Evolutionary conservation across 2,888 invertebrate species (phyloP), one percentile per base, ranked within the genome.

Genomic region (Meloe dianella): DNA sequence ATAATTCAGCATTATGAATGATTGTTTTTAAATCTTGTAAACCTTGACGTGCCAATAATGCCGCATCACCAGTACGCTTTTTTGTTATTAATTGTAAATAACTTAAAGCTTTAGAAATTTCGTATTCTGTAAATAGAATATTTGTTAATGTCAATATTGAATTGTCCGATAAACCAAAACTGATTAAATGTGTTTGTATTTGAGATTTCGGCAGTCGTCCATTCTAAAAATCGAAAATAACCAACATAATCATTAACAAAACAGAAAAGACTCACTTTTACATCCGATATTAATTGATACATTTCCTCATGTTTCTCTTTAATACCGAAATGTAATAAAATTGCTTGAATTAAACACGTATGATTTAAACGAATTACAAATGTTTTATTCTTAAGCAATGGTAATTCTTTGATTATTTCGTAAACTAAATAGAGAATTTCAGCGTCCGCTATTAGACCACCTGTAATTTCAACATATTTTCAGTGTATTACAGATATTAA

Each of bases 401-500:
- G 89, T 71, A 94, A 86, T 77, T 91, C 90, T 63, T 87, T 87
- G 56, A 92, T 86, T 56, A 94, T 88, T 82, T 94, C 92, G 80
- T 90, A 90, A 0, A 92, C 90, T 0, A 95, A 88, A 0, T 90
- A 90, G 10, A 97, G 84, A 0, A 96, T 83, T 80, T 98, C 97
- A 0, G 95, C 95, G 79, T 97, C 97, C 0, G 92, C 88, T 84
- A 95, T 88, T 32, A 93, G 85, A 73, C 90, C 89, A 66, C 89
- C 90, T 89, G 74, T 63, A 69, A 29, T 29, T 10, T 35, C 8
- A 17, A 58, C 1, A 20, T 7, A 20, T n/a, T n/a, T n/a, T n/a
- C n/a, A n/a, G n/a, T n/a, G n/a, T n/a, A n/a, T n/a, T n/a, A n/a
- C n/a, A n/a, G n/a, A n/a, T n/a, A n/a, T n/a, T n/a, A n/a, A n/a